A percentile compares a stretch with the other conserved stretches of the same genome.
These are phyloP conservation scores for Phasia obesa DNA, from an alignment of 2,888 invertebrate genomes.

Conservation along the genomic window DNA sequence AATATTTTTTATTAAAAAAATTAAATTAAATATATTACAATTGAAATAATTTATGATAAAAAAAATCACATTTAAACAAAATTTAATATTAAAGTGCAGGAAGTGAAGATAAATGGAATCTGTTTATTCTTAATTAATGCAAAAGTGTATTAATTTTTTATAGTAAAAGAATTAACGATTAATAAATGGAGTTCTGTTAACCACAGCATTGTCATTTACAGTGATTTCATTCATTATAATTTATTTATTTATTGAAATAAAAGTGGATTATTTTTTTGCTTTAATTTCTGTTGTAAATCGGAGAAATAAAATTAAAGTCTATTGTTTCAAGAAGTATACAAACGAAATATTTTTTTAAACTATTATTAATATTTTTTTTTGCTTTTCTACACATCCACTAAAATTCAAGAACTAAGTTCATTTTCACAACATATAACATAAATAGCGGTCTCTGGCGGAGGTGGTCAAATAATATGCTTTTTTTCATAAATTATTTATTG, in stretches of 20 bases:
- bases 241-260: constrained; percentile 8
- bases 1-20: background rate
- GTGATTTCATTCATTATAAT: constrained; percentile 24
- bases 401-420: too few species aligned
- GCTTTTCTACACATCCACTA: too few species aligned
- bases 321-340: too few species aligned
- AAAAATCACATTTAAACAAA: constrained; percentile 15
- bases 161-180: background rate
- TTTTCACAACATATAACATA: too few species aligned
- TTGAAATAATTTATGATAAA: constrained; percentile 6
- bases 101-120: background rate
- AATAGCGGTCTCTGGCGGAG: too few species aligned
- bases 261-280: constrained; percentile 12
- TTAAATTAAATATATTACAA: background rate
- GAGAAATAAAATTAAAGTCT: too few species aligned
- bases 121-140: constrained; percentile 20
- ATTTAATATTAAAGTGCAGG: background rate
- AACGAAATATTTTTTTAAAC: too few species aligned
- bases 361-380: too few species aligned
- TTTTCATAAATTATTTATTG: too few species aligned
- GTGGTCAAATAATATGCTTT: too few species aligned
- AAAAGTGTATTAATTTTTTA: constrained; percentile 28
- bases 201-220: constrained; percentile 39
- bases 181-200: constrained; percentile 14
- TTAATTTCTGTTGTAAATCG: too few species aligned